Conservation (phyloP, 1,140 invertebrate genomes). For the Conus betulinus region DNA sequence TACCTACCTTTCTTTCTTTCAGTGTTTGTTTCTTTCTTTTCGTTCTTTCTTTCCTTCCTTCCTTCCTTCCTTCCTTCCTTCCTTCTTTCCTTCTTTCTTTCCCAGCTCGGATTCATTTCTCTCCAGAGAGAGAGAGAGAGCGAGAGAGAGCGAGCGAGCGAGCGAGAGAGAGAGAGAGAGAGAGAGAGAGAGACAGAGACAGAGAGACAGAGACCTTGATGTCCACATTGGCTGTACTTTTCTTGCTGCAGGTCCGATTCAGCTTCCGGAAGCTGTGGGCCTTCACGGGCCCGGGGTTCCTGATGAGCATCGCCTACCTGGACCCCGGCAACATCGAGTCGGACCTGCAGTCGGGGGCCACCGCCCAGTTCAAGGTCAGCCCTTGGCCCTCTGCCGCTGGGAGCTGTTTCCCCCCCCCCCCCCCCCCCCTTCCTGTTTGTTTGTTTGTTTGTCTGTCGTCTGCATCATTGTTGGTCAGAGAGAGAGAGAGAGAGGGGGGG, state of each 20-base stretch:
- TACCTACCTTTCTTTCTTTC: too few relatives aligned
- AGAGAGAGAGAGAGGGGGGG: too few relatives aligned
- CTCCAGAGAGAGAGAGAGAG: too few relatives aligned
- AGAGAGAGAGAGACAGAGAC: neutral
- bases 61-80: too few relatives aligned
- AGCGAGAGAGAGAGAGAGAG: too few relatives aligned
- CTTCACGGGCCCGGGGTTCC: constrained; percentile 93
- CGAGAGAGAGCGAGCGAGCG: neutral
- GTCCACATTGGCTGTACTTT: neutral
- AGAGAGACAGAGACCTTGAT: neutral
- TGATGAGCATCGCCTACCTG: constrained; percentile 95
- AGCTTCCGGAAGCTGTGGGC: constrained; percentile 94
- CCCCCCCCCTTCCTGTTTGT: too few relatives aligned
- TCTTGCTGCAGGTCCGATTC: constrained; percentile 76
- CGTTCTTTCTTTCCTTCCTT: too few relatives aligned
- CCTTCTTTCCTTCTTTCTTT: neutral
- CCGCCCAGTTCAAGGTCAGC: constrained; percentile 86
- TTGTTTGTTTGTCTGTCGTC: too few relatives aligned
- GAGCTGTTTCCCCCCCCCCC: too few relatives aligned
- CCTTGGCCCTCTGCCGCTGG: too few relatives aligned
- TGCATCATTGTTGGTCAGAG: too few relatives aligned
- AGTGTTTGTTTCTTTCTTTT: too few relatives aligned
- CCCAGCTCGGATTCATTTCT: neutral
- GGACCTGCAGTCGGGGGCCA: constrained; percentile 89
- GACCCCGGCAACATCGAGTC: constrained; percentile 97